Base-by-base conservation (phyloP, 2,113 vertebrate genomes). In the Perca flavescens region DNA sequence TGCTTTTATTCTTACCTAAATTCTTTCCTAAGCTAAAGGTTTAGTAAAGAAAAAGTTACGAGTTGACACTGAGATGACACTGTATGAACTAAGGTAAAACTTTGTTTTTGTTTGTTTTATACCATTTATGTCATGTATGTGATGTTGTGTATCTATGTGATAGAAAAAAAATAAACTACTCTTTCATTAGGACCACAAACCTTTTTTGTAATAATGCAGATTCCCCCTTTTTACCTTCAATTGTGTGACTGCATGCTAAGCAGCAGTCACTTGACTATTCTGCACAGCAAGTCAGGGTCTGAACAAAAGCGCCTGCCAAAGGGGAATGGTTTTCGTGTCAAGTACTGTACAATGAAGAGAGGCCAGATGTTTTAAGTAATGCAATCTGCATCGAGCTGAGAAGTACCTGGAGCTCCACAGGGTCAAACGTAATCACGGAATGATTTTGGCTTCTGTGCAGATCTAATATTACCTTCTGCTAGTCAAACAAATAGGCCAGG, bases 361-460 rank as follows among this genome's bases (percentile, higher is more conserved):
- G 49, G 71, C 73, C 74, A 82, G 76, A 67, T 68, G 68, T 80
- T 88, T 83, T 84, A 85, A 78, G 86, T 91, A 89, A 92, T 74
- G 75, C 72, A 74, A 82, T 83, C 82, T 88, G 77, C 80, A 86
- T 79, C n/a, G 60, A 81, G 79, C 79, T 82, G 73, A 74, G 82
- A 74, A 86, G 82, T 74, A 76, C 52, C 82, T 77, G 58, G 40
- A 43, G 64, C 25, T 86, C 74, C 61, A 81, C 80, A 36, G 80
- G 82, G 89, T 90, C 84, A 86, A 77, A 68, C 62, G 13, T 87
- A 88, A 92, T 82, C 85, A 88, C 70, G 73, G 79, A 87, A 87
- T 80, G 68, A 87, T 87, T 84, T 77, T 87, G 78, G 89, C 91
- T 87, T 70, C 72, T 75, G 77, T 79, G 82, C 69, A 76, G 50